A percentile compares a stretch with the other conserved stretches of the same genome.
Evolutionary conservation across 2,888 invertebrate genomes (phyloP).

Genomic region (Trissolcus japonicus): DNA sequence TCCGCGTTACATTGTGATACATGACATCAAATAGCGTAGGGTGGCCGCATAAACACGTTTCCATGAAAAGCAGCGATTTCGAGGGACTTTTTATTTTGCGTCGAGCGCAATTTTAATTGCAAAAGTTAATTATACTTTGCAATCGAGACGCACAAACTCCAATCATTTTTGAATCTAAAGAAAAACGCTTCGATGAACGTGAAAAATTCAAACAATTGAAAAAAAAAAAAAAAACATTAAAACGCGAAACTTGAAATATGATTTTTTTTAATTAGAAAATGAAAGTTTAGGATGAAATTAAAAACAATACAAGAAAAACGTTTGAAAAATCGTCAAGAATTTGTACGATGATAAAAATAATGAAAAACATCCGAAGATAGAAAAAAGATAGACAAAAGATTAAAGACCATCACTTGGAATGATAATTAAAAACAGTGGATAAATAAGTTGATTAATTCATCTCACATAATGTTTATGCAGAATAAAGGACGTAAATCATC

Average conservation of each 20-base stretch:
- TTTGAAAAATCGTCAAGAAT: neutral
- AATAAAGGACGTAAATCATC: conserved; percentile 28
- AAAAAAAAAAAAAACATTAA: too few species aligned
- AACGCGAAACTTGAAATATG: too few species aligned
- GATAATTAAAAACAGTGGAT: conserved; percentile 2
- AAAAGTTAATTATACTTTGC: conserved; percentile 29
- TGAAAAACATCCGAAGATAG: neutral
- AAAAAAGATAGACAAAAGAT: neutral
- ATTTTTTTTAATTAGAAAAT: too few species aligned
- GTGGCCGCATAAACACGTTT: conserved; percentile 14
- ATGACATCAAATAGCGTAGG: conserved; percentile 21
- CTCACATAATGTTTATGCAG: conserved; percentile 19
- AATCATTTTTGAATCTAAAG: neutral
- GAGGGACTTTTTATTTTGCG: conserved; percentile 20
- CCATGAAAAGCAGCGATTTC: conserved; percentile 20
- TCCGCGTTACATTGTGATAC: conserved; percentile 21
- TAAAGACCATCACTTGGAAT: too few species aligned
- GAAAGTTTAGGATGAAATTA: too few species aligned
- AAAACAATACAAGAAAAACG: neutral
- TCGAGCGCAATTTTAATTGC: conserved; percentile 29
- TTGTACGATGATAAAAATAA: neutral
- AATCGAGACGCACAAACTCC: conserved; percentile 4
- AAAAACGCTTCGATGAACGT: neutral
- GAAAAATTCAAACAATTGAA: too few species aligned
- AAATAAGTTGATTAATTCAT: conserved; percentile 28